These are phyloP conservation scores for Galerucella nymphaeae DNA, from an alignment of 2,888 invertebrate species.

Conservation along the genomic window DNA sequence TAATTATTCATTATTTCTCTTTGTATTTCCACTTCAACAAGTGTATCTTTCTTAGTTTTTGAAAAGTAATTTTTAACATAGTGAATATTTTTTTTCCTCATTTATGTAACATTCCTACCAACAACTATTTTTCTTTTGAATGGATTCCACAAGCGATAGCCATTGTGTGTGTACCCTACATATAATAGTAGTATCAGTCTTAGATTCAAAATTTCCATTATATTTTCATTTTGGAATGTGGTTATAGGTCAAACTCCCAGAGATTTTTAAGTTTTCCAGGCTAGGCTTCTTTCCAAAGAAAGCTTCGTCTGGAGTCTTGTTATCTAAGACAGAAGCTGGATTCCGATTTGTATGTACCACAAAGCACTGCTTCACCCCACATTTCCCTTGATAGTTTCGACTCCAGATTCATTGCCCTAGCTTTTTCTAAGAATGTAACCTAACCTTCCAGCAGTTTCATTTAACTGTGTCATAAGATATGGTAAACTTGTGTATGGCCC, in stretches of 20 bases:
- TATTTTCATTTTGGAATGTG: too few relatives aligned
- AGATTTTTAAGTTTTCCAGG: slow-evolving; percentile 10
- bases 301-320: too few relatives aligned
- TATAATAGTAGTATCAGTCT: background rate
- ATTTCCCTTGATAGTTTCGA: slow-evolving; percentile 8
- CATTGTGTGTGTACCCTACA: too few relatives aligned
- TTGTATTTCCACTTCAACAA: too few relatives aligned
- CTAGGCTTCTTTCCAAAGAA: too few relatives aligned
- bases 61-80: too few relatives aligned
- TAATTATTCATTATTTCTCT: background rate
- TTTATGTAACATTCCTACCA: too few relatives aligned
- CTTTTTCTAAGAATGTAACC: slow-evolving; percentile 14
- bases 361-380: slow-evolving; percentile 15
- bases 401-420: slow-evolving; percentile 8
- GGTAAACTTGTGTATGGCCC: background rate
- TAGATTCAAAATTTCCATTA: slow-evolving; percentile 18
- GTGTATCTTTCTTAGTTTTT: too few relatives aligned
- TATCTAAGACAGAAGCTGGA: slow-evolving; percentile 6
- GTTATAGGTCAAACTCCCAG: slow-evolving; percentile 19
- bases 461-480: slow-evolving; percentile 14
- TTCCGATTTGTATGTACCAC: too few relatives aligned
- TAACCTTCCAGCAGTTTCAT: slow-evolving; percentile 11
- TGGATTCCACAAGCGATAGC: too few relatives aligned
- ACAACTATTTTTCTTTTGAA: too few relatives aligned
- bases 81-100: too few relatives aligned